Evolutionary conservation across 2,113 vertebrate species (phyloP).

Genomic region (Pachyramphus minor): DNA sequence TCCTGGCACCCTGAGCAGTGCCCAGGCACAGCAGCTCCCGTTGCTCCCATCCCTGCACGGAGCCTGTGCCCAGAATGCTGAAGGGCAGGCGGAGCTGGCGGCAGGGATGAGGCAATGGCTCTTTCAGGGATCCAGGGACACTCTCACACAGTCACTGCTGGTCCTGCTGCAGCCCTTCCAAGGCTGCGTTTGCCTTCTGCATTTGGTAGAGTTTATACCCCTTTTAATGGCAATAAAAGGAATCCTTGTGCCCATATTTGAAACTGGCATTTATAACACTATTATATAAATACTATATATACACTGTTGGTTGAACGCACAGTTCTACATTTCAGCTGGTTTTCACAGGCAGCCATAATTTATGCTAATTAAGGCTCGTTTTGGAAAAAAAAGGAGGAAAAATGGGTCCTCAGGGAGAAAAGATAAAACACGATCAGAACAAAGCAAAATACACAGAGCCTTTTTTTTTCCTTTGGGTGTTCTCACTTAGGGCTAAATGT

Average conservation of each 20-base stretch:
- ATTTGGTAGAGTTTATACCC: background rate
- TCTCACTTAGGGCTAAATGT: constrained; percentile 15
- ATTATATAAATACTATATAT: background rate
- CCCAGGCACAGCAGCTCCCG: background rate
- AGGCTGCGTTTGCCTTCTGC: background rate
- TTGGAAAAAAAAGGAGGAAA: background rate
- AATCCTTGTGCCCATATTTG: background rate
- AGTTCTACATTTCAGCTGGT: background rate
- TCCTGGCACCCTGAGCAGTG: background rate
- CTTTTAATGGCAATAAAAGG: background rate
- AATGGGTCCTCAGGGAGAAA: background rate
- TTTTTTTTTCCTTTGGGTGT: background rate
- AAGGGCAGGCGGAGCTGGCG: background rate
- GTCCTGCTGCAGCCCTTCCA: background rate
- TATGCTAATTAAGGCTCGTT: background rate
- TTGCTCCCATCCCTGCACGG: too few species aligned
- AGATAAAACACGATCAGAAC: background rate
- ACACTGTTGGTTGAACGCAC: background rate
- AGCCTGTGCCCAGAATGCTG: constrained; percentile 5
- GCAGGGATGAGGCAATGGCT: constrained; percentile 40
- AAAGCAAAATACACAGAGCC: background rate
- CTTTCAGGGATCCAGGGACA: background rate
- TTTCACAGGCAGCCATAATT: background rate
- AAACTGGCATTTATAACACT: background rate
- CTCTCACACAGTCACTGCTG: background rate